Evolutionary conservation across 2,797 vertebrate species (phyloP), one percentile per base, ranked within the genome.

Genomic region (Danio aesculapii): DNA sequence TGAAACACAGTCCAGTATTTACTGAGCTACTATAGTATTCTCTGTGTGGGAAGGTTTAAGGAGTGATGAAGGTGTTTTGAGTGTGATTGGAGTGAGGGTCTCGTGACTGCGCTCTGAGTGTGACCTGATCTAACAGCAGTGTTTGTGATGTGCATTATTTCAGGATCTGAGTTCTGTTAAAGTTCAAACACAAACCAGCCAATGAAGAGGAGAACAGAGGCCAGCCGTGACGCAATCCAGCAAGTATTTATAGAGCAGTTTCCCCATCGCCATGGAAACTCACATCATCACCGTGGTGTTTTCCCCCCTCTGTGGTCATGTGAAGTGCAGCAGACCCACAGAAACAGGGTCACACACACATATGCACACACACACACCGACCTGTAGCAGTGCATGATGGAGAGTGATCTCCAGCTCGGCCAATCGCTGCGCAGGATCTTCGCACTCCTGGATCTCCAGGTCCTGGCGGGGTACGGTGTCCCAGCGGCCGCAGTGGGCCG

Each of bases 331-430:
- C 93, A 92, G 93, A 93, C 90, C 87, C 61, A 44, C 13, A 78
- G 81, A 53, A 39, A 30, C 52, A 52, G 61, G 87, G 91, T 93
- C 93, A 93, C 82, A 87, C 90, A 93, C 93, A 89, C 30, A 30
- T 3, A 30, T 3, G 3, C 30, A 30, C 30, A 30, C 30, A 30
- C 30, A 30, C 16, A 6, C 41, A 14, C 83, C 57, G 88, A 98
- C 98, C 97, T 99, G 97, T 30, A 99, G 93, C 70, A 99, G 93
- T 0, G 93, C 87, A 79, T 97, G 97, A 1, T 95, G 96, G 85
- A 99, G 93, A n/a, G 94, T 96, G 89, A 99, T 96, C 92, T 99
- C 98, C 87, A 99, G 93, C 89, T 99, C 97, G 0, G 98, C 98
- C 81, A 96, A 88, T 66, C 89, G 91, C 81, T 97, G 96, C 2